These are phyloP conservation scores for Brenthis ino DNA, from an alignment of 2,888 invertebrate species.

Conservation along the genomic window DNA sequence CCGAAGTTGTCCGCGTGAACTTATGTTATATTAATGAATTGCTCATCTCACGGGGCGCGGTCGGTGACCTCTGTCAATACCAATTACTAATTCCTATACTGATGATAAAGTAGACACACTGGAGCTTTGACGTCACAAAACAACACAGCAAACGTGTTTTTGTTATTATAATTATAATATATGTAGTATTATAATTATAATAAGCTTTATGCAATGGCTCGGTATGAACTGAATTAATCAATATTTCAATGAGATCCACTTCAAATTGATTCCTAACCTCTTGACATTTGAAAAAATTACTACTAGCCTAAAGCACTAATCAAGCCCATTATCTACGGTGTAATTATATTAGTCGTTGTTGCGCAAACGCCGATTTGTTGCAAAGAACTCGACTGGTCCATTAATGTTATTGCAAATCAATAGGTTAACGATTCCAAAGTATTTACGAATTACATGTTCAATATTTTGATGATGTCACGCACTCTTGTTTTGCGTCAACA, in stretches of 20 bases:
- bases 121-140: constrained; percentile 18
- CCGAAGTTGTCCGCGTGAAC: constrained; percentile 76
- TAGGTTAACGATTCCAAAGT: constrained; percentile 27
- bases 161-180: background rate
- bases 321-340: constrained; percentile 40
- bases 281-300: constrained; percentile 42
- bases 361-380: constrained; percentile 27
- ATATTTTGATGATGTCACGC: constrained; percentile 18
- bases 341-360: constrained; percentile 42
- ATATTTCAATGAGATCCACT: constrained; percentile 15
- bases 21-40: constrained; percentile 82
- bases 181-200: background rate
- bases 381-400: constrained; percentile 28
- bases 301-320: constrained; percentile 41
- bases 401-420: constrained; percentile 34
- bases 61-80: constrained; percentile 69
- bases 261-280: constrained; percentile 34
- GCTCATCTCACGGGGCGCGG: constrained; percentile 63
- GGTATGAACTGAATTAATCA: constrained; percentile 6
- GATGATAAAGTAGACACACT: constrained; percentile 29
- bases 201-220: constrained; percentile 3
- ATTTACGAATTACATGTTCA: constrained; percentile 20
- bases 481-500: background rate
- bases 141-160: background rate
- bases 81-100: constrained; percentile 54